Evolutionary conservation across 1,140 invertebrate species (phyloP).

Genomic region (Trachymyrmex cornetzi): DNA sequence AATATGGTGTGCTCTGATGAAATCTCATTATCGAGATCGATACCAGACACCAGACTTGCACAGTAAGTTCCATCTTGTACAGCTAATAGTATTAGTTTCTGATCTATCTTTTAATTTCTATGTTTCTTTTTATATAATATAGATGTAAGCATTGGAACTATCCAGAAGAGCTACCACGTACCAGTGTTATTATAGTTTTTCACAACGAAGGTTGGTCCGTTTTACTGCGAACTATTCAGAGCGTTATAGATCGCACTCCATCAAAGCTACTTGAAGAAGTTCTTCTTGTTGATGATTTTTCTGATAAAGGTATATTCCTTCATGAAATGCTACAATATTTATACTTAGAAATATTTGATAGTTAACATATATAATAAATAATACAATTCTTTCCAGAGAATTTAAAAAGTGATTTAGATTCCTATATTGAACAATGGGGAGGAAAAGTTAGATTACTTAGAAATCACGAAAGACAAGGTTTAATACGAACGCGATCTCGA

Average conservation of each 20-base stretch:
- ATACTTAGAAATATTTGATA: not conserved
- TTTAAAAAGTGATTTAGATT: slow-evolving; percentile 94
- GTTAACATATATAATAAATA: slow-evolving; percentile 4
- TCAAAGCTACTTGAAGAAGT: slow-evolving; percentile 97
- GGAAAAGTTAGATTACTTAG: slow-evolving; percentile 96
- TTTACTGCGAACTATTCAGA: slow-evolving; percentile 98
- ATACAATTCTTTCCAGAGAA: slow-evolving; percentile 89
- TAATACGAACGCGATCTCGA: slow-evolving; percentile 96
- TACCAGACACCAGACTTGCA: slow-evolving; percentile 94
- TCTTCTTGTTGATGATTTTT: slow-evolving; percentile 99
- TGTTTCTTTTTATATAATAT: slow-evolving; percentile 59
- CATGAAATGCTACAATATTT: not conserved
- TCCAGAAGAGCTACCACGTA: slow-evolving; percentile 94
- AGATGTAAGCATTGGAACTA: slow-evolving; percentile 99
- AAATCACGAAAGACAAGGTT: slow-evolving; percentile 95
- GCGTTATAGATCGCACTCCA: slow-evolving; percentile 97
- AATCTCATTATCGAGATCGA: slow-evolving; percentile 92
- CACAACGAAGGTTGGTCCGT: slow-evolving; percentile 99
- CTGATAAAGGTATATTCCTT: slow-evolving; percentile 92
- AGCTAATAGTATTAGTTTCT: not conserved
- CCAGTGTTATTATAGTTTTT: slow-evolving; percentile 99
- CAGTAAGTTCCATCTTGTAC: slow-evolving; percentile 88
- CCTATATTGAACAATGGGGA: slow-evolving; percentile 95
- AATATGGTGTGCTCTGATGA: slow-evolving; percentile 99
- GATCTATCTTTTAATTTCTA: slow-evolving; percentile 19